Percentiles rank a stretch among this genome's conserved stretches.
Evolutionary conservation across 1,140 invertebrate genomes (phyloP).

Genomic region (Aricia agestis): DNA sequence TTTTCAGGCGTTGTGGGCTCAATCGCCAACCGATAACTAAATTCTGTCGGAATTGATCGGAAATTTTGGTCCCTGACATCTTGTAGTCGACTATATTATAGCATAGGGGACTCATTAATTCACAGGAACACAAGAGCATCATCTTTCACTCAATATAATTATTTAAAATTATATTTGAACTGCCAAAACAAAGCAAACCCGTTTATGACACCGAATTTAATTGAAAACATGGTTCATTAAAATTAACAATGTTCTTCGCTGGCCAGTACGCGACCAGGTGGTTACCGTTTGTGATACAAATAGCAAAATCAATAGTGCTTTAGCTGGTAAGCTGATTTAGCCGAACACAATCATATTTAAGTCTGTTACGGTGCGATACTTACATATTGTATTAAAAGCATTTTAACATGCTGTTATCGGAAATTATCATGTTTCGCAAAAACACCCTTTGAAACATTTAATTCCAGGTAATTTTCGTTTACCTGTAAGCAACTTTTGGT

Average conservation of each 20-base stretch:
- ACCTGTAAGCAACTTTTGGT: no score
- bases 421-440: no score
- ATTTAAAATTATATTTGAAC: no score
- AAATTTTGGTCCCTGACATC: neutral
- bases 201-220: neutral
- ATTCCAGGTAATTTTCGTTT: no score
- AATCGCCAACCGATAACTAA: conserved; percentile 9
- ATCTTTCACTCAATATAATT: no score
- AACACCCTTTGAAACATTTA: no score
- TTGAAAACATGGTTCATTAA: neutral
- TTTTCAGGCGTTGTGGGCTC: conserved; percentile 44
- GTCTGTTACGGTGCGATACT: neutral
- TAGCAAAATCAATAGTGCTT: neutral
- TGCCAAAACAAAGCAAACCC: no score
- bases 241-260: neutral
- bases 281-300: neutral
- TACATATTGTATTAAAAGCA: neutral
- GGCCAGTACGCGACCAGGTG: neutral
- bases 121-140: no score
- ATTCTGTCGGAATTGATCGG: neutral
- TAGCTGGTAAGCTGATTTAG: neutral
- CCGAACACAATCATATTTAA: neutral
- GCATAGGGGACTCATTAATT: no score
- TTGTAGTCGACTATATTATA: neutral
- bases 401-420: no score